These are phyloP conservation scores for Nudaria mundana DNA, from an alignment of 2,888 invertebrate species.

Conservation along the genomic window DNA sequence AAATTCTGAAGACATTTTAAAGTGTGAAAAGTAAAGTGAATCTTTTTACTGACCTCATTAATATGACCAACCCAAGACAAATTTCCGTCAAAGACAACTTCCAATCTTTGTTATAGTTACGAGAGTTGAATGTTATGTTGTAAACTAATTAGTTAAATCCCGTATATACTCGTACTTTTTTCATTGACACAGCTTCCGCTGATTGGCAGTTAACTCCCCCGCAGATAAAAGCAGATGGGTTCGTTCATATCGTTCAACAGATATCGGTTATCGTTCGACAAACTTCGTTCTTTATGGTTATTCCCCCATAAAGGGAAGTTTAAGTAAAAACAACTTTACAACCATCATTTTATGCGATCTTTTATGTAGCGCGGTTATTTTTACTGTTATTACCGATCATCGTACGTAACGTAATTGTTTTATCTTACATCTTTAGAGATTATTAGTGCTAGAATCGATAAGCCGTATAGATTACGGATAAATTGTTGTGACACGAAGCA, in stretches of 20 bases:
- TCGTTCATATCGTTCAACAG: constrained; percentile 36
- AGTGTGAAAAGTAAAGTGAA: no score
- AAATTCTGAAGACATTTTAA: no score
- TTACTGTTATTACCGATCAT: constrained; percentile 47
- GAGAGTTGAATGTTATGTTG: no score
- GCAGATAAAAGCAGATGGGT: constrained; percentile 57
- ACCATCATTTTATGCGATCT: constrained; percentile 59
- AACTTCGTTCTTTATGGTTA: constrained; percentile 73
- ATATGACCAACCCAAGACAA: no score
- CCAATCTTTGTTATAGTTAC: no score
- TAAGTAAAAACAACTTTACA: constrained; percentile 77
- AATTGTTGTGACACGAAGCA: background rate
- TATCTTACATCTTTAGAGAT: constrained; percentile 38
- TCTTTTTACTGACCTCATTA: no score
- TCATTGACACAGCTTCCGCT: constrained; percentile 27
- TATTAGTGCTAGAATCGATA: constrained; percentile 31
- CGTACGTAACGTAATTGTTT: constrained; percentile 49
- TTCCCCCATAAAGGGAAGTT: constrained; percentile 68
- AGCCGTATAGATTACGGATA: background rate
- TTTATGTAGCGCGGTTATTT: constrained; percentile 59
- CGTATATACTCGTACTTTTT: constrained; percentile 12
- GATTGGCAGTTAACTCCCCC: constrained; percentile 50
- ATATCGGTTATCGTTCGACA: constrained; percentile 63
- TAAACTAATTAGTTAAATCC: no score
- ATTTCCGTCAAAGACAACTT: no score